phyloP scores from a whole-genome alignment of 2,797 vertebrate species.

The Enteromius fasciolatus region DNA sequence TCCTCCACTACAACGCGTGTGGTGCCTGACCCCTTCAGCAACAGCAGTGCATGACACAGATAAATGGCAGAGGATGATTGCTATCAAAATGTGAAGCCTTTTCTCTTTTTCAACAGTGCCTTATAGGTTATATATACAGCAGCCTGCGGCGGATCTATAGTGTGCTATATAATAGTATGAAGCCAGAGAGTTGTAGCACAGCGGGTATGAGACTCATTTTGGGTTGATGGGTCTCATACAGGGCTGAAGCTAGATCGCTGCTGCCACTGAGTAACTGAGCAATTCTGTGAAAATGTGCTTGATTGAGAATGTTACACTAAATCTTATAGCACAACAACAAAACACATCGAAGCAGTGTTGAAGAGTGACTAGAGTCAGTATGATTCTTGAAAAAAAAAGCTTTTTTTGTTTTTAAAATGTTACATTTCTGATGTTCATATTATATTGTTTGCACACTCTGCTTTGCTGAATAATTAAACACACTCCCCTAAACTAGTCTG shows the following conservation, averaged over 20 bases:
- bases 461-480: neutral
- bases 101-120: neutral
- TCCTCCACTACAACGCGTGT: constrained; percentile 26
- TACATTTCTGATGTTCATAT: neutral
- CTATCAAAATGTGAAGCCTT: constrained; percentile 38
- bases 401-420: neutral
- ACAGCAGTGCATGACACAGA: constrained; percentile 1
- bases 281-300: constrained; percentile 1
- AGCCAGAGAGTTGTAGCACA: constrained; percentile 13
- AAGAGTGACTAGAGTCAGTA: neutral
- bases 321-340: neutral
- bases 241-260: neutral
- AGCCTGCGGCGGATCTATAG: constrained; percentile 19
- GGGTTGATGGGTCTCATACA: constrained; percentile 1
- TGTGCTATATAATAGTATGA: neutral
- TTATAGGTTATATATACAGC: constrained; percentile 32
- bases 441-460: neutral
- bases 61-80: constrained; percentile 29
- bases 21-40: neutral
- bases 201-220: constrained; percentile 22
- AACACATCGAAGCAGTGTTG: neutral
- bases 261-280: neutral
- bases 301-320: neutral
- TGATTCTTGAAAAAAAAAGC: too few relatives aligned
- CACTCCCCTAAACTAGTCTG: neutral